phyloP scores from a whole-genome alignment of 2,797 vertebrate species.

The Urocyon cinereoargenteus region DNA sequence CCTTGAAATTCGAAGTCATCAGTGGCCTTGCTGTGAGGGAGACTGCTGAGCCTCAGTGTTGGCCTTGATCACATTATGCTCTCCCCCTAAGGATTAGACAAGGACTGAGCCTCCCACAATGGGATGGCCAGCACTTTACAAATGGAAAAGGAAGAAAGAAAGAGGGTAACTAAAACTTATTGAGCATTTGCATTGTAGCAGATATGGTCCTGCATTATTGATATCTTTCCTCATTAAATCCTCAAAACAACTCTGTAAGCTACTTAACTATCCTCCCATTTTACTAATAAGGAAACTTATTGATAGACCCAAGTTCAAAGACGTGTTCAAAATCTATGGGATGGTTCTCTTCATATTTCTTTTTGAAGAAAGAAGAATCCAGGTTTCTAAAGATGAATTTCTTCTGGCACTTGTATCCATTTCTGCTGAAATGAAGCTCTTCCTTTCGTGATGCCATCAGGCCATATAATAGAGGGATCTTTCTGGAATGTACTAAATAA shows the following conservation, averaged over 20 bases:
- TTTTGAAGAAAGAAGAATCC: background rate
- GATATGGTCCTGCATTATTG: background rate
- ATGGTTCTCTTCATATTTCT: background rate
- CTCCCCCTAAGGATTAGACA: too few species aligned
- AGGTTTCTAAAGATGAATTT: background rate
- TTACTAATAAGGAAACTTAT: background rate
- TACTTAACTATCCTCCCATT: background rate
- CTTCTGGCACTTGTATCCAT: background rate
- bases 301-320: background rate
- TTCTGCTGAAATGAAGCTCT: background rate
- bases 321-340: background rate
- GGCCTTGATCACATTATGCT: background rate
- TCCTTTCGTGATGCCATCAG: constrained; percentile 15
- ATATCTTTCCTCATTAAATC: background rate
- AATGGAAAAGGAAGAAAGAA: background rate
- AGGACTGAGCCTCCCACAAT: too few species aligned
- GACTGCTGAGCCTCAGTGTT: background rate
- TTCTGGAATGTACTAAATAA: background rate
- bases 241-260: background rate
- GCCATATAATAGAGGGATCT: background rate
- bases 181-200: background rate
- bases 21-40: background rate
- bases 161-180: background rate
- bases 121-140: background rate
- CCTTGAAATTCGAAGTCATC: background rate